These are phyloP conservation scores for Orientallactaga bullata DNA, from an alignment of 2,113 vertebrate species.

Conservation along the genomic window DNA sequence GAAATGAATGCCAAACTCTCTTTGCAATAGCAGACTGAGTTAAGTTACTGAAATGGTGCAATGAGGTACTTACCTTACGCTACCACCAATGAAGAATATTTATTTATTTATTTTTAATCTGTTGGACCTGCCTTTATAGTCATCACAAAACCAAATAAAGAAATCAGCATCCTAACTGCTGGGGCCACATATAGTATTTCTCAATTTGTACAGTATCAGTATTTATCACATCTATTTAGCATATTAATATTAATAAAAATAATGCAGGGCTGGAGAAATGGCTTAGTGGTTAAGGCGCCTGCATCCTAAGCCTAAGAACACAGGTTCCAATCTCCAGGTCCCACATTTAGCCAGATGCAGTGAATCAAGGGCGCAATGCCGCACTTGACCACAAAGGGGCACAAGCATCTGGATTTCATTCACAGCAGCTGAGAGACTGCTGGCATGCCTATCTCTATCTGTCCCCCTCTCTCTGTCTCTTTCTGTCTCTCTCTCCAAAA, in stretches of 20 bases:
- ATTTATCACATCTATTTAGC: background rate
- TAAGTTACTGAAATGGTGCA: background rate
- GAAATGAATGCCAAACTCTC: background rate
- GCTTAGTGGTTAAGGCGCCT: too few relatives aligned
- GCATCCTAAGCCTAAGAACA: too few relatives aligned
- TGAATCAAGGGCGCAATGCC: too few relatives aligned
- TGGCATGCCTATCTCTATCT: too few relatives aligned
- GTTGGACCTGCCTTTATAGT: background rate
- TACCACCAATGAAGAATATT: background rate
- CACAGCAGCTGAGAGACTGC: too few relatives aligned
- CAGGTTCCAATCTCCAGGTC: too few relatives aligned
- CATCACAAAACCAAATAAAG: background rate
- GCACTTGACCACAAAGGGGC: too few relatives aligned
- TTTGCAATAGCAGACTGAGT: background rate
- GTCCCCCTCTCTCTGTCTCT: too few relatives aligned
- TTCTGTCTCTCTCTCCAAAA: too few relatives aligned
- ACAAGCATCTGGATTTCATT: too few relatives aligned
- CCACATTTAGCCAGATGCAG: too few relatives aligned
- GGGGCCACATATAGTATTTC: background rate
- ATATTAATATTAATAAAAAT: background rate
- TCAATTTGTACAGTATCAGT: background rate
- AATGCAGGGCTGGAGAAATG: too few relatives aligned
- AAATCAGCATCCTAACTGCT: background rate
- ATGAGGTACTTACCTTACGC: background rate
- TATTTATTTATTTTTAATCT: background rate